Evolutionary conservation across 2,113 vertebrate genomes (phyloP).

Genomic region (Epinephelus moara): DNA sequence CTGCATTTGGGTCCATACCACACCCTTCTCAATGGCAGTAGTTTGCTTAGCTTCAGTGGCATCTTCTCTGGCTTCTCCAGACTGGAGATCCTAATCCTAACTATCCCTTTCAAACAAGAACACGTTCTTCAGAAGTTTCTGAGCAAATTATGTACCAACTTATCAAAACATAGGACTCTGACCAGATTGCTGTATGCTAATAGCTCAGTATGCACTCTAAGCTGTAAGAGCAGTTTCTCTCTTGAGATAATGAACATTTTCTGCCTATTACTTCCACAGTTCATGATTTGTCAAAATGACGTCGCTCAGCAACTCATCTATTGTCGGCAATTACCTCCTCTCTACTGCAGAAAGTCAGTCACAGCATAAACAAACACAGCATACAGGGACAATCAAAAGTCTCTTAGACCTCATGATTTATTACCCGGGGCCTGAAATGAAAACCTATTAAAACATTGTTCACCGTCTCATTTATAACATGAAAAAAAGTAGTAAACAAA

Average conservation of each 20-base stretch:
- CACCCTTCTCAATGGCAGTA: no score
- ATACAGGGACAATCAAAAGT: neutral
- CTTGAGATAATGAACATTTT: neutral
- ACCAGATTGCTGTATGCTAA: neutral
- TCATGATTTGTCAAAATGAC: neutral
- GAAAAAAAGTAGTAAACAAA: neutral
- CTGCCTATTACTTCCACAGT: neutral
- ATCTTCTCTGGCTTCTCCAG: no score
- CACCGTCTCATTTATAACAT: neutral
- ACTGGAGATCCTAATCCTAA: no score
- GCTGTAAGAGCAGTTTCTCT: neutral
- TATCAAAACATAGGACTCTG: neutral
- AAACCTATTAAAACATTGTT: constrained; percentile 1
- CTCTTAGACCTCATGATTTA: constrained; percentile 14
- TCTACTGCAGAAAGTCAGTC: neutral
- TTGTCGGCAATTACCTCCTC: neutral
- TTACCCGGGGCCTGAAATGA: neutral
- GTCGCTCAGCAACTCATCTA: neutral
- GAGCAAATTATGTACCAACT: neutral
- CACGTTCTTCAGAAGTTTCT: neutral
- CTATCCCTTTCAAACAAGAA: no score
- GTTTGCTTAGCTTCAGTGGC: no score
- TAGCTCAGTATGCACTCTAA: neutral
- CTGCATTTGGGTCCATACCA: no score
- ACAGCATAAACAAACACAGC: neutral